A percentile compares a stretch with the other conserved stretches of the same genome.
These are phyloP conservation scores for Aphodius granarius DNA, from an alignment of 2,888 invertebrate genomes.

Conservation along the genomic window DNA sequence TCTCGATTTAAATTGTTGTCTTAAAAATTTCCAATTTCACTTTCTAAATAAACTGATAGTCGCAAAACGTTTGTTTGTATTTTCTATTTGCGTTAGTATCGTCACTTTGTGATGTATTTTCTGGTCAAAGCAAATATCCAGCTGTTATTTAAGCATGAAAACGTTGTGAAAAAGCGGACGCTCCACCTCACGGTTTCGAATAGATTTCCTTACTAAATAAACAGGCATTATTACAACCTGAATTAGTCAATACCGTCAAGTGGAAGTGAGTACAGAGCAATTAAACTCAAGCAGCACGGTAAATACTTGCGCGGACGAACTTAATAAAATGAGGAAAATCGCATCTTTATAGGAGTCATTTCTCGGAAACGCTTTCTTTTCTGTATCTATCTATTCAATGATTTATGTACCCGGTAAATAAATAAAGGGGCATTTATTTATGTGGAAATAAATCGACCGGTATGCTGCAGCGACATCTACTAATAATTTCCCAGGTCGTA, in stretches of 20 bases:
- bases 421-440: neutral
- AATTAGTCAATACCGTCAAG: neutral
- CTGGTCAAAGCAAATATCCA: neutral
- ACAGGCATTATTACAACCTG: neutral
- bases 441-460: neutral
- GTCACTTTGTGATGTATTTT: neutral
- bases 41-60: neutral
- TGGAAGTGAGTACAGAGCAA: neutral
- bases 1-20: neutral
- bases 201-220: neutral
- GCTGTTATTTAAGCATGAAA: neutral
- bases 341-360: neutral
- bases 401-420: neutral
- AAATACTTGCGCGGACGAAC: neutral
- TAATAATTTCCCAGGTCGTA: neutral
- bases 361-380: neutral
- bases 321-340: neutral
- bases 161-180: neutral
- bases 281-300: neutral
- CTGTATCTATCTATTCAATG: neutral
- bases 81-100: neutral
- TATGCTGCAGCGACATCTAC: neutral
- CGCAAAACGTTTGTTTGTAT: neutral
- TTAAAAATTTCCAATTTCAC: neutral
- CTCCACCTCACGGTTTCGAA: neutral